Evolutionary conservation across 1,140 invertebrate genomes (phyloP).

Genomic region (Mizuhopecten yessoensis): DNA sequence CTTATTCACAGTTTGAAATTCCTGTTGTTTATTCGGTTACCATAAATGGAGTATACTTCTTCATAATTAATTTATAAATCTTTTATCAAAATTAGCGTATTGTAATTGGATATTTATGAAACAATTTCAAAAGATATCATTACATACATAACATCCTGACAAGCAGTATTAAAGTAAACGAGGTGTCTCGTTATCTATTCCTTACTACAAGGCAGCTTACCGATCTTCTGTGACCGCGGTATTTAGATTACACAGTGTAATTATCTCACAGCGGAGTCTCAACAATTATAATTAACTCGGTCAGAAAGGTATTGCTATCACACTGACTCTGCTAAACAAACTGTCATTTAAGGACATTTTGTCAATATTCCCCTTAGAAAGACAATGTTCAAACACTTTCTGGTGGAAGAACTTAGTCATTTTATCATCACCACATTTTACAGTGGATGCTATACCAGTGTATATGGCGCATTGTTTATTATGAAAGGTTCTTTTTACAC

Average conservation of each 20-base stretch:
- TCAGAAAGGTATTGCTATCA: background rate
- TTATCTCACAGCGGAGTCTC: background rate
- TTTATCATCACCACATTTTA: too few species aligned
- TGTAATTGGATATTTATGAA: background rate
- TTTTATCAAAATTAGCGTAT: constrained; percentile 5
- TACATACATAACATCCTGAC: background rate
- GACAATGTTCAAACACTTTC: too few species aligned
- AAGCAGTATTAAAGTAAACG: background rate
- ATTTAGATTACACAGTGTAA: background rate
- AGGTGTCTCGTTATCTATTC: background rate
- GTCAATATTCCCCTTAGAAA: background rate
- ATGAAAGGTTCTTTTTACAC: too few species aligned
- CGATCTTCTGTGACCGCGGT: background rate
- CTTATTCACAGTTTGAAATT: background rate
- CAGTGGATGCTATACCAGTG: too few species aligned
- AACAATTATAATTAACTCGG: background rate
- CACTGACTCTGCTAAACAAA: too few species aligned
- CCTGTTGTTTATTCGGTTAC: background rate
- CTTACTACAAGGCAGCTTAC: background rate
- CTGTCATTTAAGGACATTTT: background rate
- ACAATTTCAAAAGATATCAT: background rate
- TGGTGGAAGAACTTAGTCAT: too few species aligned
- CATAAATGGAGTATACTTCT: background rate
- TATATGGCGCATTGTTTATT: too few species aligned
- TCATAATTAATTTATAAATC: background rate